These are phyloP conservation scores for Corapipo altera DNA, from an alignment of 2,113 vertebrate genomes.

Conservation along the genomic window DNA sequence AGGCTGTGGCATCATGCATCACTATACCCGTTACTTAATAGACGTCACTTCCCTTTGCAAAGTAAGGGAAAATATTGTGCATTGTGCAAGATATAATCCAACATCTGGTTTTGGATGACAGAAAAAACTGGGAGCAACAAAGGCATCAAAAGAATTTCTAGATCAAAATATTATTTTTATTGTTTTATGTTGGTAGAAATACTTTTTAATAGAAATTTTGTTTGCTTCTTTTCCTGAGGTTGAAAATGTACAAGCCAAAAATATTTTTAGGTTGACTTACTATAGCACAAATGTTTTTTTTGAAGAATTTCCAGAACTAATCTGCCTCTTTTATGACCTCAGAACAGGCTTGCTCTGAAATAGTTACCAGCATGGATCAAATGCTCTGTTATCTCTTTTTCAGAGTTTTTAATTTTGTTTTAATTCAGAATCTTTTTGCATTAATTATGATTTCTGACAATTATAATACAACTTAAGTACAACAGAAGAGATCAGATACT, in stretches of 20 bases:
- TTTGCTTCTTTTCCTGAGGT: neutral
- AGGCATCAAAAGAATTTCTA: neutral
- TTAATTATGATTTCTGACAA: neutral
- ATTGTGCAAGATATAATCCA: neutral
- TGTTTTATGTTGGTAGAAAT: neutral
- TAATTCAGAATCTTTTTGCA: neutral
- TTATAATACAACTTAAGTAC: neutral
- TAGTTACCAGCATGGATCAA: neutral
- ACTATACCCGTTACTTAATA: neutral
- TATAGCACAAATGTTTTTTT: neutral
- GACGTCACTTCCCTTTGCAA: neutral
- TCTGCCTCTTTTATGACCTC: neutral
- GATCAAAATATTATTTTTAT: neutral
- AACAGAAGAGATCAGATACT: neutral
- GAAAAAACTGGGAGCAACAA: neutral
- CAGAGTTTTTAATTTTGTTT: neutral
- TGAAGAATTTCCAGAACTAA: neutral
- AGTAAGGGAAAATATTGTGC: neutral
- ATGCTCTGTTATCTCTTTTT: neutral
- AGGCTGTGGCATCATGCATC: neutral
- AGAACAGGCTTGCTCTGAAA: neutral
- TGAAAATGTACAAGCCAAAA: neutral
- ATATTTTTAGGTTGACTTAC: neutral
- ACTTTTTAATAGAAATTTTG: fast-evolving
- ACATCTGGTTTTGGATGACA: neutral